Conservation (phyloP, 2,888 invertebrate genomes). For the Mythimna albipuncta region DNA sequence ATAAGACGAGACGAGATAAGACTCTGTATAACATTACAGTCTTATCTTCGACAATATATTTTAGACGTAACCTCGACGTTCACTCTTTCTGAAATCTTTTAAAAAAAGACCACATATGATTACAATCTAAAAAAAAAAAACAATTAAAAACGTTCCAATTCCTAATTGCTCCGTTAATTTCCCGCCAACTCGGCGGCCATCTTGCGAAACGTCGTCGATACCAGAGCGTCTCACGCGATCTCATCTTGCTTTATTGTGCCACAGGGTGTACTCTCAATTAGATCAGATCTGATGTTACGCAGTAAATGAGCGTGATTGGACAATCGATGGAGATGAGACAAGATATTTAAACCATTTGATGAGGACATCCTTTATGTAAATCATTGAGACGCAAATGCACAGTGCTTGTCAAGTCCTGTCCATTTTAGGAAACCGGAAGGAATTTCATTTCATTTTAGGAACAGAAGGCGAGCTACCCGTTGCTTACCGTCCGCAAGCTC, state of each 20-base stretch:
- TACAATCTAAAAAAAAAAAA: neutral
- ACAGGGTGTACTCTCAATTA: slow-evolving; percentile 34
- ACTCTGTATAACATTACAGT: too few relatives aligned
- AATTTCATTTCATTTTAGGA: too few relatives aligned
- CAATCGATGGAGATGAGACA: slow-evolving; percentile 5
- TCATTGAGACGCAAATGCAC: neutral
- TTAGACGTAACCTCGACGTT: neutral
- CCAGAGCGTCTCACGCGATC: slow-evolving; percentile 56
- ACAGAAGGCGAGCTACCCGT: too few relatives aligned
- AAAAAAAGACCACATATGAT: neutral
- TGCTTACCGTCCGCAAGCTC: too few relatives aligned
- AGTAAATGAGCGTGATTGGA: slow-evolving; percentile 10
- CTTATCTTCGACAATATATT: too few relatives aligned
- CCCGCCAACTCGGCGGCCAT: slow-evolving; percentile 21
- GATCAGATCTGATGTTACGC: slow-evolving; percentile 32
- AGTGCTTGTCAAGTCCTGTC: neutral
- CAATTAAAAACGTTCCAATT: slow-evolving; percentile 9
- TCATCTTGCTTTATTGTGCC: slow-evolving; percentile 51
- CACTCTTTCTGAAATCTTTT: neutral
- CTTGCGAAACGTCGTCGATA: slow-evolving; percentile 44
- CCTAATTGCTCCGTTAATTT: slow-evolving; percentile 36
- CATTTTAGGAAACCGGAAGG: too few relatives aligned
- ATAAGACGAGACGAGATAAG: too few relatives aligned
- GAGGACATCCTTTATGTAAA: neutral
- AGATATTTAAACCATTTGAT: neutral